These are phyloP conservation scores for Conchocele bisecta DNA, from an alignment of 2,888 invertebrate species.

Conservation along the genomic window DNA sequence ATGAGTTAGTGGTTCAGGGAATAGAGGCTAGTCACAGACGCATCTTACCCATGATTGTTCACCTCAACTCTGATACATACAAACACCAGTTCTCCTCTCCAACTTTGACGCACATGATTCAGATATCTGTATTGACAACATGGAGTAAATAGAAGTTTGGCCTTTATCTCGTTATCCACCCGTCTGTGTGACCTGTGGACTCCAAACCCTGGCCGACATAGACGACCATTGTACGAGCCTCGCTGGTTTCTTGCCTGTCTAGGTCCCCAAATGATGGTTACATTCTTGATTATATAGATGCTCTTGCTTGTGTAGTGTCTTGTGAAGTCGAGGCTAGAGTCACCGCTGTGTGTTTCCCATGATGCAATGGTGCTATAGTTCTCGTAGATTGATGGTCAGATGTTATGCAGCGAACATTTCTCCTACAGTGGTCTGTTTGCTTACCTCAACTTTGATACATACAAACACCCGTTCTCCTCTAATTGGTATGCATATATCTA, in stretches of 20 bases:
- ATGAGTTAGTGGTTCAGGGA: too few relatives aligned
- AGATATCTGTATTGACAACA: too few relatives aligned
- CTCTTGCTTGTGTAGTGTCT: too few relatives aligned
- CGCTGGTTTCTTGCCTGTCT: background rate
- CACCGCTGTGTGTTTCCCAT: background rate
- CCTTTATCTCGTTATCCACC: conserved; percentile 37
- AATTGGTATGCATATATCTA: too few relatives aligned
- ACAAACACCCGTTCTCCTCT: too few relatives aligned
- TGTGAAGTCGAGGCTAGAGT: background rate
- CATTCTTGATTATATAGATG: conserved; percentile 1
- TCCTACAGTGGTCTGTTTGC: conserved; percentile 11
- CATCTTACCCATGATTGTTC: conserved; percentile 25
- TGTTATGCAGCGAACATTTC: conserved; percentile 27
- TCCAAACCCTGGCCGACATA: conserved; percentile 43
- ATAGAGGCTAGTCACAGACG: too few relatives aligned
- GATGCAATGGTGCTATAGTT: conserved; percentile 37
- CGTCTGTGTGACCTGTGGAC: conserved; percentile 16
- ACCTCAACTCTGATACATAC: too few relatives aligned
- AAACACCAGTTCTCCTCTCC: too few relatives aligned
- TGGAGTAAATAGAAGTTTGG: background rate
- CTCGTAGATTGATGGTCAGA: conserved; percentile 32
- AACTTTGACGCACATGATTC: too few relatives aligned
- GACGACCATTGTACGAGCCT: conserved; percentile 25
- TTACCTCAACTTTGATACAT: conserved; percentile 34
- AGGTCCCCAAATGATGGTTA: conserved; percentile 1